phyloP scores from a whole-genome alignment of 2,797 vertebrate species.

The Muscicapa comitata region DNA sequence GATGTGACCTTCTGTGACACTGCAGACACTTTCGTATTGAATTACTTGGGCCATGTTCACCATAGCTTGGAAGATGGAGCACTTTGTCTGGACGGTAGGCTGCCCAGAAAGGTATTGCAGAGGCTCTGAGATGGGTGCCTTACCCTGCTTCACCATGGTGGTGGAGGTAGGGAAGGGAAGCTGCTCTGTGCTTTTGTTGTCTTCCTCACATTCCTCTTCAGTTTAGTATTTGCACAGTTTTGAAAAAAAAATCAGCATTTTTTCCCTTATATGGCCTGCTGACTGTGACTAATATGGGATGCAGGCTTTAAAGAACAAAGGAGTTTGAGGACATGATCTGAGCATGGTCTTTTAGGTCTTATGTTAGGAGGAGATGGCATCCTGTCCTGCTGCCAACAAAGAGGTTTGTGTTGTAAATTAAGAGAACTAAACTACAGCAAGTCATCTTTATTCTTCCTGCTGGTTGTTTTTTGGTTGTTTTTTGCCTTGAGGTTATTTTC shows the following conservation, averaged over 20 bases:
- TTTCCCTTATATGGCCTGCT: neutral
- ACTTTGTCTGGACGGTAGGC: neutral
- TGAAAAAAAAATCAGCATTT: accelerated
- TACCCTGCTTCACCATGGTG: accelerated
- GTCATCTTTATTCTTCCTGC: neutral
- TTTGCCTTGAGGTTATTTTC: neutral
- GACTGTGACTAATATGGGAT: neutral
- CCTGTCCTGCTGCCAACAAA: neutral
- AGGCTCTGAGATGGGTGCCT: neutral
- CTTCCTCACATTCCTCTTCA: neutral
- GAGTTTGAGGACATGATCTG: neutral
- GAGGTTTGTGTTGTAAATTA: neutral
- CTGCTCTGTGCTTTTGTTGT: neutral
- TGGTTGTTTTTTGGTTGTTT: too few species aligned
- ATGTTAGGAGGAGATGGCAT: neutral
- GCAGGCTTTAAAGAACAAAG: neutral
- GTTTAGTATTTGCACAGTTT: neutral
- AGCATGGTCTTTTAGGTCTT: neutral
- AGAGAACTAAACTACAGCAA: neutral
- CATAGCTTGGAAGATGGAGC: neutral
- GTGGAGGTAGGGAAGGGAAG: neutral
- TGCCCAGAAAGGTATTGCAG: neutral
- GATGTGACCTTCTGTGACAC: neutral
- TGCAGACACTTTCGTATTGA: neutral
- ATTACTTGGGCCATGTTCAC: neutral